A percentile compares a stretch with the other conserved stretches of the same genome.
Conservation (phyloP, 1,140 invertebrate species). For the Orius insidiosus region DNA sequence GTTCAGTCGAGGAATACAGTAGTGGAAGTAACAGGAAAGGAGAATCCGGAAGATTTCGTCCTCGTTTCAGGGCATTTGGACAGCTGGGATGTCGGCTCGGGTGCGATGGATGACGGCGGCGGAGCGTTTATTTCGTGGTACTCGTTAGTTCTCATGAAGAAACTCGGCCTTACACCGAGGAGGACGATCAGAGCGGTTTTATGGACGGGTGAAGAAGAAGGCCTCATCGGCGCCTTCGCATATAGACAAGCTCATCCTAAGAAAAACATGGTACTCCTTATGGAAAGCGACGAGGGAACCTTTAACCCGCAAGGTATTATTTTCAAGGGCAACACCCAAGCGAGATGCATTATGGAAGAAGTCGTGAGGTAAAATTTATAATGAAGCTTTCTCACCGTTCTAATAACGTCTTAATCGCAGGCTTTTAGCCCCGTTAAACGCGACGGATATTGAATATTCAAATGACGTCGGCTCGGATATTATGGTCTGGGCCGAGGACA, state of each 20-base stretch:
- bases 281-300: slow-evolving; percentile 72
- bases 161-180: slow-evolving; percentile 44
- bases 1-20: slow-evolving; percentile 51
- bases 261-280: slow-evolving; percentile 45
- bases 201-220: slow-evolving; percentile 71
- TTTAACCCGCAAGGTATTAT: slow-evolving; percentile 50
- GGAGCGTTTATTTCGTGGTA: slow-evolving; percentile 68
- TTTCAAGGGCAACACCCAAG: slow-evolving; percentile 35
- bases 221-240: slow-evolving; percentile 41
- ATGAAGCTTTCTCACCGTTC: not conserved
- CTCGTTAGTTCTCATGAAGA: slow-evolving; percentile 47
- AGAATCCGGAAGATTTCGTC: slow-evolving; percentile 44
- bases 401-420: slow-evolving; percentile 22
- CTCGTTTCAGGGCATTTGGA: slow-evolving; percentile 73
- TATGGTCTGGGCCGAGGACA: slow-evolving; percentile 33
- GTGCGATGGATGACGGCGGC: slow-evolving; percentile 75
- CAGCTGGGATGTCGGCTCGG: slow-evolving; percentile 79
- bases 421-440: slow-evolving; percentile 33
- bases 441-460: slow-evolving; percentile 27
- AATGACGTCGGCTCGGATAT: slow-evolving; percentile 46
- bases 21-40: slow-evolving; percentile 46
- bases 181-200: slow-evolving; percentile 61
- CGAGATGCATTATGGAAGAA: slow-evolving; percentile 43
- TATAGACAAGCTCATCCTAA: slow-evolving; percentile 45
- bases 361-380: slow-evolving; percentile 34